These are phyloP conservation scores for Aphelinus certus DNA, from an alignment of 1,140 invertebrate species.

Conservation along the genomic window DNA sequence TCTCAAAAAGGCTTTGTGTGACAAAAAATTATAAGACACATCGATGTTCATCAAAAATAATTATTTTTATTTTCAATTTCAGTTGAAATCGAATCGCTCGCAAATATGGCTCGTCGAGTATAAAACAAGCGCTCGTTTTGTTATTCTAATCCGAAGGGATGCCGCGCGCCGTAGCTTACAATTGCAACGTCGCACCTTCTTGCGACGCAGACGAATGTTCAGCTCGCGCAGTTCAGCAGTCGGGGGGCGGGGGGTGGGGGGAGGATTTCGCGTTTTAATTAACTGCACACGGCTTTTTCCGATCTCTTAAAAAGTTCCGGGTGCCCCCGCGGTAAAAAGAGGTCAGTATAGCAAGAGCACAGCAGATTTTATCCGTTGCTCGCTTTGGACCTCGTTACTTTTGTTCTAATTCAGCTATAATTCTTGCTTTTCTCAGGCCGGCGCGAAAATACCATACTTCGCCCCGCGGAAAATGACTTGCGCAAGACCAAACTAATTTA, in stretches of 20 bases:
- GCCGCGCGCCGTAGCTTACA: not conserved
- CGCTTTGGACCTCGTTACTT: slow-evolving; percentile 22
- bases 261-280: slow-evolving; percentile 19
- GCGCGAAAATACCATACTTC: slow-evolving; percentile 32
- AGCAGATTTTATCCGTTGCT: slow-evolving; percentile 25
- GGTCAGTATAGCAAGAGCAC: not conserved
- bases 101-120: too few relatives aligned
- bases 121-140: too few relatives aligned
- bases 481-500: slow-evolving; percentile 41
- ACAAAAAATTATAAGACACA: too few relatives aligned
- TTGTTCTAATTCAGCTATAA: slow-evolving; percentile 39
- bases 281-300: slow-evolving; percentile 20
- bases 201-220: too few relatives aligned
- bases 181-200: too few relatives aligned
- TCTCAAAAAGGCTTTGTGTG: too few relatives aligned
- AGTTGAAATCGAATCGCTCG: too few relatives aligned
- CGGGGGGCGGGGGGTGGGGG: too few relatives aligned
- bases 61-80: too few relatives aligned
- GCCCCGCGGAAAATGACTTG: slow-evolving; percentile 33
- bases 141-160: not conserved
- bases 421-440: slow-evolving; percentile 20
- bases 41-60: too few relatives aligned
- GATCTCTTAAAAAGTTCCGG: slow-evolving; percentile 23
- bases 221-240: too few relatives aligned
- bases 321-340: not conserved